A percentile compares a stretch with the other conserved stretches of the same genome.
These are phyloP conservation scores for Condylostylus longicornis DNA, from an alignment of 1,140 invertebrate species.

Conservation along the genomic window DNA sequence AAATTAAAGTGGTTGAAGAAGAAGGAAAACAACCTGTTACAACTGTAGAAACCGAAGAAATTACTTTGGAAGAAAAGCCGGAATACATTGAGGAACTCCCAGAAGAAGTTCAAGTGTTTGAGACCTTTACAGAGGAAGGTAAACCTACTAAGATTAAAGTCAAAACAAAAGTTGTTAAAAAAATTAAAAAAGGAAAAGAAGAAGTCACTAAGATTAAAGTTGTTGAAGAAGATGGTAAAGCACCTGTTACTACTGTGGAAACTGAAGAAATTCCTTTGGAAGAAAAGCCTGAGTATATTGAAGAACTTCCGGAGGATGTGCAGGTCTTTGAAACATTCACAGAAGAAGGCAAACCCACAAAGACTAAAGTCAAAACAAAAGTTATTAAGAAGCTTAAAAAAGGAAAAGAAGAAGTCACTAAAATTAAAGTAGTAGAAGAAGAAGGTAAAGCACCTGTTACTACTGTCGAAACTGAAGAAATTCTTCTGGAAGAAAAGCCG, in stretches of 20 bases:
- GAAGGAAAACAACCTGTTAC: conserved; percentile 18
- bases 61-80: conserved; percentile 16
- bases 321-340: conserved; percentile 16
- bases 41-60: conserved; percentile 10
- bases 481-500: conserved; percentile 11
- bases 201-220: conserved; percentile 5
- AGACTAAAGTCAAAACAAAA: conserved; percentile 14
- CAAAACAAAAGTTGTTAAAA: conserved; percentile 17
- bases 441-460: conserved; percentile 15
- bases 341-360: conserved; percentile 14
- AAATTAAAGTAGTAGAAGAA: conserved; percentile 22
- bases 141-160: conserved; percentile 15
- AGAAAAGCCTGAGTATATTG: conserved; percentile 6
- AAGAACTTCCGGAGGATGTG: conserved; percentile 11
- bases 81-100: conserved; percentile 8
- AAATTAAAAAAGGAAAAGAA: conserved; percentile 13
- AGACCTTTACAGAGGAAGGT: conserved; percentile 9
- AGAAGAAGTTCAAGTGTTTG: conserved; percentile 3
- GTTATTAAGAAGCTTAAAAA: conserved; percentile 19
- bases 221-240: conserved; percentile 6
- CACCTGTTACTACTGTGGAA: conserved; percentile 1
- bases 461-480: conserved; percentile 18
- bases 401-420: conserved; percentile 23
- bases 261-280: conserved; percentile 2
- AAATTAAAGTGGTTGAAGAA: conserved; percentile 20